Percentiles rank a stretch among this genome's conserved stretches.
Evolutionary conservation across 2,888 invertebrate genomes (phyloP).

Genomic region (Heliconius ismenius): DNA sequence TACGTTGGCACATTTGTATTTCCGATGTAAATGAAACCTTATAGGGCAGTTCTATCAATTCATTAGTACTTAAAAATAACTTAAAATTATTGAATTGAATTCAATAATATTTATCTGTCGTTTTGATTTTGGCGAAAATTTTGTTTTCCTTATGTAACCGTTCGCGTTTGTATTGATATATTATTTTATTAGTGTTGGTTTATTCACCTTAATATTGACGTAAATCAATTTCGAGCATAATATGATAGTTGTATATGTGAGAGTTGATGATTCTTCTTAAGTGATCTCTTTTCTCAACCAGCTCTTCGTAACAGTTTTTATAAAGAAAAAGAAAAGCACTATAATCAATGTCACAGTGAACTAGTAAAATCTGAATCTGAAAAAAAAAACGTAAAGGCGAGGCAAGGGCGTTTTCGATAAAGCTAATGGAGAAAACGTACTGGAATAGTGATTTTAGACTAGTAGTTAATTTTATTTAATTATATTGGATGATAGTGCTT

Average conservation of each 20-base stretch:
- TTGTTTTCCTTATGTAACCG: neutral
- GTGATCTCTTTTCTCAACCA: too few species aligned
- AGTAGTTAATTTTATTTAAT: neutral
- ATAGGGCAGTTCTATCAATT: neutral
- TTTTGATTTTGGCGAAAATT: neutral
- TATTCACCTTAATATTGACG: neutral
- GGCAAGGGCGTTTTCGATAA: constrained; percentile 26
- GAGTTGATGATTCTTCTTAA: too few species aligned
- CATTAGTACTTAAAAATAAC: neutral
- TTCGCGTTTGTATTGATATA: neutral
- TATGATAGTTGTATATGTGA: neutral
- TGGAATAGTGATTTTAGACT: neutral
- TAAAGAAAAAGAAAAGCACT: neutral
- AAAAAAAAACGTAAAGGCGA: constrained; percentile 6
- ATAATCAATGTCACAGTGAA: neutral
- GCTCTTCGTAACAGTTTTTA: neutral
- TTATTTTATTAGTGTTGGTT: too few species aligned
- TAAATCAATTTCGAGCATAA: neutral
- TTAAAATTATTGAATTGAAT: too few species aligned
- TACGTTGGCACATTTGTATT: constrained; percentile 1
- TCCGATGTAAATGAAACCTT: constrained; percentile 11
- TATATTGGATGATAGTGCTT: neutral
- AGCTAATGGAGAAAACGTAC: constrained; percentile 6
- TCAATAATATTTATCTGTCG: too few species aligned
- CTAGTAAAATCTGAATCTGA: neutral